Conservation (phyloP, 2,888 invertebrate species). For the Synergus umbraculus region DNA sequence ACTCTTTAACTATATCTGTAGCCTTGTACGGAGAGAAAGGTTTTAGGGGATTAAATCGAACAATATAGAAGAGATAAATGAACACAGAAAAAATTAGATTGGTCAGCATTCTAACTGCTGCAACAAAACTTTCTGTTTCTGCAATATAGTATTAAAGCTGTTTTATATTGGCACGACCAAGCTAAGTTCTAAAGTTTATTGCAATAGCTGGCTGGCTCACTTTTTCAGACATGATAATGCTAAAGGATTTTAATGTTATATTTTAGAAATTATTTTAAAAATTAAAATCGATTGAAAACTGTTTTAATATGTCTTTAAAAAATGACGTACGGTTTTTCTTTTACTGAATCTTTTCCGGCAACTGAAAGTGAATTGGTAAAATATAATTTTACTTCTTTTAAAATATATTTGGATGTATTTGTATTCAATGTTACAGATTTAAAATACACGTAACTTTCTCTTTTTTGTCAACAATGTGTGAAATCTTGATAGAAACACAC, state of each 20-base stretch:
- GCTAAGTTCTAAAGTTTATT: background rate
- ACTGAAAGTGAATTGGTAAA: background rate
- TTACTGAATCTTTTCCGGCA: background rate
- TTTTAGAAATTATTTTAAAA: background rate
- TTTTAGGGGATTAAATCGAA: conserved; percentile 17
- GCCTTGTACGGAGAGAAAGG: conserved; percentile 38
- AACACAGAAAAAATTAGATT: conserved; percentile 12
- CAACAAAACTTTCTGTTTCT: conserved; percentile 14
- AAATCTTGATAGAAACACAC: background rate
- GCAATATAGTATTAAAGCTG: background rate
- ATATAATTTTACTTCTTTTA: no score
- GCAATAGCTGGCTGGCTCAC: background rate
- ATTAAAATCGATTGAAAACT: background rate
- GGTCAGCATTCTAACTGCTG: background rate
- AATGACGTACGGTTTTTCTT: background rate
- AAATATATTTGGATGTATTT: no score
- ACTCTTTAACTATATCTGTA: background rate
- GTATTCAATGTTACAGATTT: background rate
- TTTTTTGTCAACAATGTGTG: background rate
- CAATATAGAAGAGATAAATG: conserved; percentile 25
- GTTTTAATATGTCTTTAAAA: background rate
- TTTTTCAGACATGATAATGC: background rate
- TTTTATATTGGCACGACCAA: background rate
- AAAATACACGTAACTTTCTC: background rate
- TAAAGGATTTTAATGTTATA: background rate